phyloP scores from a whole-genome alignment of 2,888 invertebrate species.

The Drosophila falleni region DNA sequence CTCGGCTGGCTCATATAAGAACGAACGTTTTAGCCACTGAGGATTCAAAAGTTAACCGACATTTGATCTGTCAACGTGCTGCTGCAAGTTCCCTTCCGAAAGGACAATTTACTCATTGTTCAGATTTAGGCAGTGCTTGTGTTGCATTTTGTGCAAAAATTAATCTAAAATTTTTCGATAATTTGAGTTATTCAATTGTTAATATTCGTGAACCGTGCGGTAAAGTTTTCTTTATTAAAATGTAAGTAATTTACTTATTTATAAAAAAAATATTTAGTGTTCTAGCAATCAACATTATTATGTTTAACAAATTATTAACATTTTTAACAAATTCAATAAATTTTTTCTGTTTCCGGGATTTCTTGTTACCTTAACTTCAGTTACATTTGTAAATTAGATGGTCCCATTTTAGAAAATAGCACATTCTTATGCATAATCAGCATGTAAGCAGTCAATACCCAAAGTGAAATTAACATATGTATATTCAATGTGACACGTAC shows the following conservation, averaged over 20 bases:
- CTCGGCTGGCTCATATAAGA: slow-evolving; percentile 76
- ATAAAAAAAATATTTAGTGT: background rate
- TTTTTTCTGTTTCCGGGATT: background rate
- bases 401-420: background rate
- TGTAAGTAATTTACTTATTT: slow-evolving; percentile 26
- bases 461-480: background rate
- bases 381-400: background rate
- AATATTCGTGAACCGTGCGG: background rate
- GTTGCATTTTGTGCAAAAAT: slow-evolving; percentile 5
- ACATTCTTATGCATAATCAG: background rate
- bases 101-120: slow-evolving; percentile 8
- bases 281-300: background rate
- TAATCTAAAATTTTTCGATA: background rate
- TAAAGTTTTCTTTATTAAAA: slow-evolving; percentile 5
- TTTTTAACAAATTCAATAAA: background rate
- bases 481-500: background rate
- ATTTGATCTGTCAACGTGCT: slow-evolving; percentile 83
- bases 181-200: slow-evolving; percentile 9
- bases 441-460: background rate
- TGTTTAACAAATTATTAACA: background rate
- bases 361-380: background rate
- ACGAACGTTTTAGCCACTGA: slow-evolving; percentile 71
- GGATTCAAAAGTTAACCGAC: slow-evolving; percentile 84
- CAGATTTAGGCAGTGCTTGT: slow-evolving; percentile 24
- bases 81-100: slow-evolving; percentile 13